phyloP scores from a whole-genome alignment of 2,113 vertebrate genomes.

The Cromileptes altivelis region DNA sequence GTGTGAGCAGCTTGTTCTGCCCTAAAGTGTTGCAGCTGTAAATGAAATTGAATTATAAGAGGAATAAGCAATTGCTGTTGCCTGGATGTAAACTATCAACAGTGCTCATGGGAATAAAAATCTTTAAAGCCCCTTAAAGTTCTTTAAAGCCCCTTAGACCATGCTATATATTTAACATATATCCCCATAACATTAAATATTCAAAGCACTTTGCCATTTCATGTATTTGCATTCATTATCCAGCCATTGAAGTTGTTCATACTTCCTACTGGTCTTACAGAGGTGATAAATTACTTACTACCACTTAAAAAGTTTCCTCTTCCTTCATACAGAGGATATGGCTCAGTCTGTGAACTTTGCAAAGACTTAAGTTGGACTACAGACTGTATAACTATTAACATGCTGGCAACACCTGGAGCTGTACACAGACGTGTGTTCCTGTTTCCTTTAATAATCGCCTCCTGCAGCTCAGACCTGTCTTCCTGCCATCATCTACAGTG shows the following conservation, averaged over 20 bases:
- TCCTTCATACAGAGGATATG: constrained; percentile 50
- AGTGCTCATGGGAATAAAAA: neutral
- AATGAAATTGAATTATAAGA: neutral
- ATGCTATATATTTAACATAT: too few species aligned
- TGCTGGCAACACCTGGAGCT: constrained; percentile 35
- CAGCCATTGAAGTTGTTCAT: neutral
- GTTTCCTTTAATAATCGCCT: constrained; percentile 55
- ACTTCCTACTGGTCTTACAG: constrained; percentile 19
- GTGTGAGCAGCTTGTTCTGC: neutral
- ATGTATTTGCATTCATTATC: constrained; percentile 4
- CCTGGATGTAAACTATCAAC: neutral
- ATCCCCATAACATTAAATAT: neutral
- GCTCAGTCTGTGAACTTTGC: constrained; percentile 56
- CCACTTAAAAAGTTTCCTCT: constrained; percentile 59
- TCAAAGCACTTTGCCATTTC: neutral
- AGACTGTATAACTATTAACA: constrained; percentile 20
- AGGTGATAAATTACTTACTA: constrained; percentile 44
- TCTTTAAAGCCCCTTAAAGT: neutral
- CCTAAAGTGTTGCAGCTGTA: too few species aligned
- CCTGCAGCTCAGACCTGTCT: constrained; percentile 21
- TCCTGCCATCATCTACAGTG: constrained; percentile 32
- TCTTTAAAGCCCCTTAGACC: neutral
- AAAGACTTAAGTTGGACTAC: constrained; percentile 17
- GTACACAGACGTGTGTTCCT: constrained; percentile 48
- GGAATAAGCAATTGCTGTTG: neutral